These are phyloP conservation scores for Sebastes trivittatus DNA, from an alignment of 2,797 vertebrate species.

Conservation along the genomic window DNA sequence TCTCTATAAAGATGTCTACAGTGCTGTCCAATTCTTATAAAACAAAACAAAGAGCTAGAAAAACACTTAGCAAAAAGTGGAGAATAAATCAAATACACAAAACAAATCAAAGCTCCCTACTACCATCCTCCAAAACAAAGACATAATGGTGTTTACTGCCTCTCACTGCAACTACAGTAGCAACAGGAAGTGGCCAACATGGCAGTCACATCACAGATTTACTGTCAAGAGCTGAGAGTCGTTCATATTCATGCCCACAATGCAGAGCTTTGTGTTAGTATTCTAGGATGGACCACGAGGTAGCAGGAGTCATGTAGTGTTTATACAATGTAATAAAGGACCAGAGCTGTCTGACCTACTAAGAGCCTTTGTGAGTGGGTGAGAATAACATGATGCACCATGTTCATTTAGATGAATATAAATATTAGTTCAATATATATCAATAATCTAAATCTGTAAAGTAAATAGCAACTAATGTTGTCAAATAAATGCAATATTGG, in stretches of 20 bases:
- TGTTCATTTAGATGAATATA: not conserved
- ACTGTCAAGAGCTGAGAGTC: not conserved
- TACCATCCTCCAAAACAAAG: too few species aligned
- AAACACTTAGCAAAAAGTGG: not conserved
- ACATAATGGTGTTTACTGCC: not conserved
- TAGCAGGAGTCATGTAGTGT: slow-evolving; percentile 20
- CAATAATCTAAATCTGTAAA: too few species aligned
- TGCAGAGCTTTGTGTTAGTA: not conserved
- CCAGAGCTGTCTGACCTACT: not conserved
- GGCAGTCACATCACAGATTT: not conserved
- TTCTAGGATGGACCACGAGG: slow-evolving; percentile 4
- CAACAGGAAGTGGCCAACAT: not conserved
- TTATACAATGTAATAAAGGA: not conserved
- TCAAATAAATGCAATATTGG: too few species aligned
- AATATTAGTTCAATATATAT: too few species aligned
- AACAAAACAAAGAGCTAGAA: not conserved
- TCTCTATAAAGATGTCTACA: not conserved
- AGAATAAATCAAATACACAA: not conserved
- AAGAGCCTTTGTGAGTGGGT: not conserved
- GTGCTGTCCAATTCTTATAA: not conserved
- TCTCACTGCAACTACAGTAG: not conserved
- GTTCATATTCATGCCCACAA: not conserved
- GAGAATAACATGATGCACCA: not conserved
- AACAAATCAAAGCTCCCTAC: not conserved
- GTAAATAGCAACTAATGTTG: too few species aligned